Evolutionary conservation across 1,140 invertebrate species (phyloP).

Genomic region (Nasonia giraulti): DNA sequence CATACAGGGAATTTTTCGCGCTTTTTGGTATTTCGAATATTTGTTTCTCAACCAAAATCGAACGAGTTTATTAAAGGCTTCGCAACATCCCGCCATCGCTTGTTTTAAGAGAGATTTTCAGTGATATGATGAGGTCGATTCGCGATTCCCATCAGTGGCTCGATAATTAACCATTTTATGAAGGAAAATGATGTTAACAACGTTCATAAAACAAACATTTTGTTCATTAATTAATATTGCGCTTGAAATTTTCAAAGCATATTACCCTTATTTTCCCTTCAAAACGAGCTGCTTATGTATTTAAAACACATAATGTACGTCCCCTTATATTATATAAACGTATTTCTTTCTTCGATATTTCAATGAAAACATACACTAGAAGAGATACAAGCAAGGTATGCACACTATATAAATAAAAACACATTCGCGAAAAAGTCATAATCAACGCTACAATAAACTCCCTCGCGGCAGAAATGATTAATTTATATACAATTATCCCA

Average conservation of each 20-base stretch:
- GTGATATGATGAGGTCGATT: too few relatives aligned
- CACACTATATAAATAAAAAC: neutral
- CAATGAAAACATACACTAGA: neutral
- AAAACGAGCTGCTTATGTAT: neutral
- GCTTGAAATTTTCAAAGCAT: neutral
- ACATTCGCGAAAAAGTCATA: slow-evolving; percentile 18
- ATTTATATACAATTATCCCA: slow-evolving; percentile 15
- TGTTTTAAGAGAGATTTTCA: too few relatives aligned
- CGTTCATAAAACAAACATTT: too few relatives aligned
- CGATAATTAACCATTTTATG: too few relatives aligned
- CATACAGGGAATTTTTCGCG: too few relatives aligned
- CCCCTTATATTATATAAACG: neutral
- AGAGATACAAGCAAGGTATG: neutral
- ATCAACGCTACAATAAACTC: slow-evolving; percentile 29
- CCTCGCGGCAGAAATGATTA: slow-evolving; percentile 10
- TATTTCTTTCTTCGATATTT: slow-evolving; percentile 6
- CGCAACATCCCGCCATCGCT: too few relatives aligned
- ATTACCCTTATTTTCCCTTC: neutral
- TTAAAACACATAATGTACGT: neutral
- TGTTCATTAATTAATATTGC: neutral
- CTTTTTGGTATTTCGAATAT: too few relatives aligned
- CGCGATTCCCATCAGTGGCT: too few relatives aligned
- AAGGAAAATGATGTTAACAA: too few relatives aligned
- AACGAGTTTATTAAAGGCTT: too few relatives aligned
- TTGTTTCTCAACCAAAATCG: too few relatives aligned